phyloP scores from a whole-genome alignment of 2,797 vertebrate species.

The Ispidina picta region DNA sequence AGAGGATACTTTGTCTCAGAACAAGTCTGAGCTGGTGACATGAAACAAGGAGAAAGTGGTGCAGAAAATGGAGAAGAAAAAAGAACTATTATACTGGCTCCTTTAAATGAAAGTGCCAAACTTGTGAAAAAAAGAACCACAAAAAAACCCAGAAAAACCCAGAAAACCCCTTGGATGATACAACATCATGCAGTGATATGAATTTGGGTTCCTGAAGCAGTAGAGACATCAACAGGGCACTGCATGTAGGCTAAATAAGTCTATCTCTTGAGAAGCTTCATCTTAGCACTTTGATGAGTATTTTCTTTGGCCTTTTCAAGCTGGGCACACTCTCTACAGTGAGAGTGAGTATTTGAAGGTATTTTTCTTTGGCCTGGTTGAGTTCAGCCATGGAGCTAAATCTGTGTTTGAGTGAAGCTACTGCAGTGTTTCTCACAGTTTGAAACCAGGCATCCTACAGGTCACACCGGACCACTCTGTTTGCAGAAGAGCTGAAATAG shows the following conservation, averaged over 20 bases:
- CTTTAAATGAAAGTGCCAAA: not conserved
- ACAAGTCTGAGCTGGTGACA: not conserved
- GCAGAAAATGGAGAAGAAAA: not conserved
- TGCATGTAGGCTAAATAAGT: not conserved
- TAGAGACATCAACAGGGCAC: not conserved
- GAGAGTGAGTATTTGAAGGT: not conserved
- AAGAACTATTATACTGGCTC: not conserved
- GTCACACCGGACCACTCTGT: not conserved
- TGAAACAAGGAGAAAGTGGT: not conserved
- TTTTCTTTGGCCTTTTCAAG: not conserved
- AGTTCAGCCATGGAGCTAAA: not conserved
- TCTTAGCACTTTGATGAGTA: not conserved
- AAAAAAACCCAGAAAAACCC: not conserved
- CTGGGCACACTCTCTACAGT: not conserved
- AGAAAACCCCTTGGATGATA: not conserved
- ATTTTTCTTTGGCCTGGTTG: not conserved
- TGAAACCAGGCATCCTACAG: not conserved
- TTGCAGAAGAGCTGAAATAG: not conserved
- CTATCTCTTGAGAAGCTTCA: not conserved
- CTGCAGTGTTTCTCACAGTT: not conserved
- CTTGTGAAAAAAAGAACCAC: not conserved
- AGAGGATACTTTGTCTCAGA: not conserved
- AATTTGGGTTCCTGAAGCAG: not conserved
- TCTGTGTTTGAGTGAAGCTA: not conserved
- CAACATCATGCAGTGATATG: not conserved